Base-by-base conservation (phyloP, 2,888 invertebrate genomes). In the Ptychoptera contaminata region DNA sequence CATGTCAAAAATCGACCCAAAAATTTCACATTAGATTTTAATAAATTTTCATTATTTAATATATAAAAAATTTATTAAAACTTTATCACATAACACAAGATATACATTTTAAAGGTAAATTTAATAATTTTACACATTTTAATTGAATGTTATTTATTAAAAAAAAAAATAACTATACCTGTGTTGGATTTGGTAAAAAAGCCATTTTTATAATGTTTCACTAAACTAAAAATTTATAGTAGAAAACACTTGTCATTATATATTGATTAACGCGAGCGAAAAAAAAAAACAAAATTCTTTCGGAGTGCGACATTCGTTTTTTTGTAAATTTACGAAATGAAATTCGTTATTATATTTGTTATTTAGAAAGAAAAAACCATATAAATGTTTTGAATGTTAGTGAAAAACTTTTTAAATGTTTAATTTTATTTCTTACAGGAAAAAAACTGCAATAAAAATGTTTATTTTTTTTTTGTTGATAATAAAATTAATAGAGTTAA, bases 181-280 rank as follows among this genome's bases (percentile, higher is more conserved):
- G 81, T 69, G 80, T 80, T 71, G 82, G 82, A 73, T 81, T 82
- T 71, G 81, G 82, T 79, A 82, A 73, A 69, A 81, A 77, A 74
- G 82, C 82, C 83, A 82, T 82, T 69, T 80, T 82, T 77, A 57
- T 58, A 61, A 61, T 40, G 15, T 30, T 40, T 39, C 30, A 30
- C 30, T 32, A 32, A 32, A 40, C 31, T 15, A 40, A 31, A 16
- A 31, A 40, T 34, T 34, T 34, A n/a, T 34, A n/a, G 34, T 34
- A 40, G 32, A 40, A 40, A 31, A 40, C 23, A 32, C 40, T 32
- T 32, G 32, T 31, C 31, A 40, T 31, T 40, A 31, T 40, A 31
- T 40, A 40, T 40, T 31, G 40, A 40, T 40, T 16, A 16, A 16
- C n/a, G 15, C n/a, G 4, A 34, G n/a, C n/a, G n/a, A n/a, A 34